Percentiles rank a stretch among this genome's conserved stretches.
phyloP scores from a whole-genome alignment of 2,888 invertebrate species.

The Cepaea hortensis region DNA sequence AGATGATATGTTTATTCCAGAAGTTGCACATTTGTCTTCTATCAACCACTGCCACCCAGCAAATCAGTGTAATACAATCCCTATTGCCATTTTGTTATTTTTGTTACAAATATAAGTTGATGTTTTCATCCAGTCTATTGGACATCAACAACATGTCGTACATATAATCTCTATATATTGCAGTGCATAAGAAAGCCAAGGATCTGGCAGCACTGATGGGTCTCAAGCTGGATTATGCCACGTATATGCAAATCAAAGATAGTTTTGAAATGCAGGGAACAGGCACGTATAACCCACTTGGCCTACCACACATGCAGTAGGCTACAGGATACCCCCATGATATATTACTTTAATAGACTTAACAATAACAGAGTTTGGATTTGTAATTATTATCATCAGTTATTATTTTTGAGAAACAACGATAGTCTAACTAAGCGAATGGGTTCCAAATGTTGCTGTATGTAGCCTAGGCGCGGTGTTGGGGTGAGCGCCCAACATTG shows the following conservation, averaged over 20 bases:
- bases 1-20: neutral
- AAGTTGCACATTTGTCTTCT: neutral
- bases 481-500: too few species aligned
- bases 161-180: neutral
- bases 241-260: conserved; percentile 35
- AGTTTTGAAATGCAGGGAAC: neutral
- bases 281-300: conserved; percentile 26
- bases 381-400: too few species aligned
- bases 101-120: too few species aligned
- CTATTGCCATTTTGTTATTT: too few species aligned
- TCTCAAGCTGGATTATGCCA: conserved; percentile 36
- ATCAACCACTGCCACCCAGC: neutral
- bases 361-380: too few species aligned
- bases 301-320: conserved; percentile 29
- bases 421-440: too few species aligned
- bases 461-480: too few species aligned
- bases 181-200: conserved; percentile 39
- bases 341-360: too few species aligned
- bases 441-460: too few species aligned
- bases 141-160: too few species aligned
- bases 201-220: conserved; percentile 34
- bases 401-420: too few species aligned
- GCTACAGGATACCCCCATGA: neutral
- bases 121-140: too few species aligned
- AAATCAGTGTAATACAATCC: neutral